phyloP scores from a whole-genome alignment of 2,797 vertebrate genomes.

The Aplochiton taeniatus region DNA sequence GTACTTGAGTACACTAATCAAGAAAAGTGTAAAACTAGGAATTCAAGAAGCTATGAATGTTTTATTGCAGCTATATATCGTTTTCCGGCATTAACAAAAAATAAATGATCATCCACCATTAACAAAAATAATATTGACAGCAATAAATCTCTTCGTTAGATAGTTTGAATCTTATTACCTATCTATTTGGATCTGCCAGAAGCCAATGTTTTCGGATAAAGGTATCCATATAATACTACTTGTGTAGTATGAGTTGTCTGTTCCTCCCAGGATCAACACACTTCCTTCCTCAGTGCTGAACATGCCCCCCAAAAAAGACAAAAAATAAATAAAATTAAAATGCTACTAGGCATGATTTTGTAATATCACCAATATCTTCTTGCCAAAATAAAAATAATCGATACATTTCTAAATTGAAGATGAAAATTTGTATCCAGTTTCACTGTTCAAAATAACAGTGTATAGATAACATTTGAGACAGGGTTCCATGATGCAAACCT shows the following conservation, averaged over 20 bases:
- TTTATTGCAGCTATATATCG: too few species aligned
- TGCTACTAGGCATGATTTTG: too few species aligned
- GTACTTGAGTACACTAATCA: too few species aligned
- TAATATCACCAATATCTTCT: too few species aligned
- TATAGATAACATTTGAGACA: too few species aligned
- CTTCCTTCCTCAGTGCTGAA: conserved; percentile 38
- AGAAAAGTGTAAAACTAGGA: too few species aligned
- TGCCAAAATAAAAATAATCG: too few species aligned
- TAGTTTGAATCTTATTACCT: conserved; percentile 14
- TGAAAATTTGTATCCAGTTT: too few species aligned
- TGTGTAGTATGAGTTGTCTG: conserved; percentile 35
- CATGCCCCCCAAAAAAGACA: background rate
- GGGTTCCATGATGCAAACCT: background rate
- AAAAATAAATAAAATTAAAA: background rate
- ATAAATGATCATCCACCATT: background rate
- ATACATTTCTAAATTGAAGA: too few species aligned
- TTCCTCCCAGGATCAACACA: conserved; percentile 42
- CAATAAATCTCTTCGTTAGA: background rate
- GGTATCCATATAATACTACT: conserved; percentile 39
- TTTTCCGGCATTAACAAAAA: background rate
- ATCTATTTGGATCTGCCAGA: conserved; percentile 38
- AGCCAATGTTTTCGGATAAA: conserved; percentile 13
- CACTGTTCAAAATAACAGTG: too few species aligned
- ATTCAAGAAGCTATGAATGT: too few species aligned
- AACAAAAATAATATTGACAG: background rate